Percentiles rank a stretch among this genome's conserved stretches.
These are phyloP conservation scores for Antheraea mylitta DNA, from an alignment of 1,140 invertebrate genomes.

Conservation along the genomic window DNA sequence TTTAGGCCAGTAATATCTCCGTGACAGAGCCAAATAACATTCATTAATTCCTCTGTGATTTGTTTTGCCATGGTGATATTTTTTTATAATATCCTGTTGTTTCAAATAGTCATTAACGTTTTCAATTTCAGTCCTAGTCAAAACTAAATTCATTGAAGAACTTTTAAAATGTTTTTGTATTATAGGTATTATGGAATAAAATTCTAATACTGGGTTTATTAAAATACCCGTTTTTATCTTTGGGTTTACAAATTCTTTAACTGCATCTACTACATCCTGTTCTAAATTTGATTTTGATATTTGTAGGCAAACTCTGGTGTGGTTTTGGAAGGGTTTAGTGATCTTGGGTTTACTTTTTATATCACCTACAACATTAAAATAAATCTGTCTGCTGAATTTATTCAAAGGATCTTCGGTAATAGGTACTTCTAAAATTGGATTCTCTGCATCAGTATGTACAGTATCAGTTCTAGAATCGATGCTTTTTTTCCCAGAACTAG, in stretches of 20 bases:
- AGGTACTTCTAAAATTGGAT: slow-evolving; percentile 25
- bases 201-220: slow-evolving; percentile 14
- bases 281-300: slow-evolving; percentile 21
- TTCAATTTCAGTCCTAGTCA: slow-evolving; percentile 16
- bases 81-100: slow-evolving; percentile 24
- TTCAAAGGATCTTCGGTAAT: slow-evolving; percentile 22
- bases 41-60: slow-evolving; percentile 28
- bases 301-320: slow-evolving; percentile 17
- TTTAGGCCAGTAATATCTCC: slow-evolving; percentile 26
- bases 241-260: slow-evolving; percentile 23
- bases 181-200: slow-evolving; percentile 20
- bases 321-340: slow-evolving; percentile 22
- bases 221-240: slow-evolving; percentile 22
- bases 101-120: slow-evolving; percentile 20
- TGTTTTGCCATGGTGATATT: slow-evolving; percentile 29
- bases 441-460: slow-evolving; percentile 18
- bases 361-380: slow-evolving; percentile 21
- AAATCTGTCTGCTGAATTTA: slow-evolving; percentile 22
- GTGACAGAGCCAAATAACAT: slow-evolving; percentile 18
- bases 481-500: neutral
- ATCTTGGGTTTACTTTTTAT: slow-evolving; percentile 15
- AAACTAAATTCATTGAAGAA: slow-evolving; percentile 22
- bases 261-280: slow-evolving; percentile 15
- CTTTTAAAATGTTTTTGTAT: slow-evolving; percentile 21
- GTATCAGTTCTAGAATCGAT: slow-evolving; percentile 12